Evolutionary conservation across 2,888 invertebrate genomes (phyloP), one percentile per base, ranked within the genome.

Genomic region (Metellina segmentata): DNA sequence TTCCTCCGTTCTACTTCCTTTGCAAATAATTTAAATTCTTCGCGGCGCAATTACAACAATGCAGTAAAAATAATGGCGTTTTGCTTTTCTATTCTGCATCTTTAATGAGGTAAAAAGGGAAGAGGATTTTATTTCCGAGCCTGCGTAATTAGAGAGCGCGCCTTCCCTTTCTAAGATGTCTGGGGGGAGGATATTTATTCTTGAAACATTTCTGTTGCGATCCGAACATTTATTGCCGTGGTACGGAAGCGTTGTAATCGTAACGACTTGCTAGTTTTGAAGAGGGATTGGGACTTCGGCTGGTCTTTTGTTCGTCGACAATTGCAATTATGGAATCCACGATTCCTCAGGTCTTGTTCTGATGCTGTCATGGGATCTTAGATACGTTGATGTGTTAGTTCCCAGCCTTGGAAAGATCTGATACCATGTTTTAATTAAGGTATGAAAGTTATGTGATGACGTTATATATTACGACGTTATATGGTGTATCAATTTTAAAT

Each of bases 1-100:
- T n/a, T n/a, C 48, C 9, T 49, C n/a, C 34, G 13, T 16, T 48
- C 70, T 70, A 20, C 53, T 20, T 79, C 81, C 75, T 52, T n/a
- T 70, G 34, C 75, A 82, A 89, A 89, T 89, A 89, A 89, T 82
- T 82, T 82, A 89, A 89, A 89, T 89, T 89, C 82, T 75, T 82
- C 81, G 69, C 75, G 82, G 89, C 89, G 51, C 82, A 82, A 89
- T 89, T 82, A 82, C 75, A 77, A 89, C 82, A 75, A 82, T 82
- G 82, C 69, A 82, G 74, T 81, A 88, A 88, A 88, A 88, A 79
- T 88, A 88, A 88, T 79, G 61, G 82, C 82, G 77, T 52, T 75
- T 78, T 77, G 70, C 86, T 53, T 85, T 81, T 81, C 81, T 81
- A 69, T 82, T 81, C 75, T 61, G 74, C 81, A 81, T 82, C 89